Evolutionary conservation across 2,888 invertebrate species (phyloP).

Genomic region (Lomographa bimaculata): DNA sequence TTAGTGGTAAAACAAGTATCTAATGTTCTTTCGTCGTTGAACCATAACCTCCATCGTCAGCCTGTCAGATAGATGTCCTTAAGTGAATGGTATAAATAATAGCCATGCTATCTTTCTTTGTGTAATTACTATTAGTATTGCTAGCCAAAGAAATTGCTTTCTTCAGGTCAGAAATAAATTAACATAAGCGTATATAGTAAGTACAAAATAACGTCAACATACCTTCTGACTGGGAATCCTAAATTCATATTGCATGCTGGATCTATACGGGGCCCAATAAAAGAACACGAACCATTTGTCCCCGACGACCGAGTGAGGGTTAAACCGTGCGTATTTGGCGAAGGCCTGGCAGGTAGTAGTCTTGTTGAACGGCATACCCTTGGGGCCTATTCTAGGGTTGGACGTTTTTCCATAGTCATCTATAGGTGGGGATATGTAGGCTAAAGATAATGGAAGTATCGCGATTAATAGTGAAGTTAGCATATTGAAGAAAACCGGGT

Average conservation of each 20-base stretch:
- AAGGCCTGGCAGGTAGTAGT: constrained; percentile 53
- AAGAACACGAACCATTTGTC: constrained; percentile 56
- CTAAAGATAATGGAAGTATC: constrained; percentile 1
- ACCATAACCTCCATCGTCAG: too few relatives aligned
- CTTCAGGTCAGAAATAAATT: too few relatives aligned
- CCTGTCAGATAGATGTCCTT: too few relatives aligned
- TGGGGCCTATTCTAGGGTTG: constrained; percentile 31
- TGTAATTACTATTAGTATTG: too few relatives aligned
- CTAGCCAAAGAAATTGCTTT: too few relatives aligned
- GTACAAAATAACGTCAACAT: too few relatives aligned
- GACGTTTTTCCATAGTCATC: constrained; percentile 2
- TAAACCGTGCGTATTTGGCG: constrained; percentile 53
- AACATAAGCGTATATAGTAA: too few relatives aligned
- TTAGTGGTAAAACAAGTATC: too few relatives aligned
- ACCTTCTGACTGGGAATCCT: constrained; percentile 44
- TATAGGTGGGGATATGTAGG: neutral
- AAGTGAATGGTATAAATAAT: too few relatives aligned
- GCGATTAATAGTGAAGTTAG: constrained; percentile 1
- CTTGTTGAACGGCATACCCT: constrained; percentile 36
- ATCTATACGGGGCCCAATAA: constrained; percentile 47
- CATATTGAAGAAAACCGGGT: too few relatives aligned
- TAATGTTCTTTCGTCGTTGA: too few relatives aligned
- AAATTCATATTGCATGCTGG: constrained; percentile 35
- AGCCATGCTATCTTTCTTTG: too few relatives aligned
- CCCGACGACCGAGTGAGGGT: constrained; percentile 52